A percentile compares a stretch with the other conserved stretches of the same genome.
phyloP scores from a whole-genome alignment of 2,113 vertebrate genomes.

The Sarotherodon lohbergeri region DNA sequence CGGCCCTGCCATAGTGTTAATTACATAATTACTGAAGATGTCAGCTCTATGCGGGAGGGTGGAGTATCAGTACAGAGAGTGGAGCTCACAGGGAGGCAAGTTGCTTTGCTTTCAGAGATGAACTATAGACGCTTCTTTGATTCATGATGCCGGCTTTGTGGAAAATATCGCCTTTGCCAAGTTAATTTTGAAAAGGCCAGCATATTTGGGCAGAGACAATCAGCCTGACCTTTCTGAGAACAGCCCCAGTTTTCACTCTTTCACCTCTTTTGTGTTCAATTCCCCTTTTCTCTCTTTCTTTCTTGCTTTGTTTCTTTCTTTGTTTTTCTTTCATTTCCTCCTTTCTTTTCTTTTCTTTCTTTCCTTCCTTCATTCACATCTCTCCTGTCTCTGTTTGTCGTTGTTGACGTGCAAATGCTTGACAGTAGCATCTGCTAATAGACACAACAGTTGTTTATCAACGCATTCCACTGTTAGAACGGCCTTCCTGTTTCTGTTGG shows the following conservation, averaged over 20 bases:
- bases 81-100: slow-evolving; percentile 26
- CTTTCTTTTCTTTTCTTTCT: neutral
- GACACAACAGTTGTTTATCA: slow-evolving; percentile 41
- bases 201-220: slow-evolving; percentile 78
- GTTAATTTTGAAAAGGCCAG: slow-evolving; percentile 81
- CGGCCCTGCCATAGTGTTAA: slow-evolving; percentile 74
- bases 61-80: slow-evolving; percentile 28
- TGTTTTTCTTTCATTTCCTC: neutral
- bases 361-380: neutral
- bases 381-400: neutral
- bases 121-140: slow-evolving; percentile 73
- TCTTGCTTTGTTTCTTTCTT: neutral
- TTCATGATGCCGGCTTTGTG: slow-evolving; percentile 74
- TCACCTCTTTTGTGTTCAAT: slow-evolving; percentile 36
- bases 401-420: neutral
- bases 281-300: neutral
- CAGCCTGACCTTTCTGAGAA: slow-evolving; percentile 77
- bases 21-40: slow-evolving; percentile 77
- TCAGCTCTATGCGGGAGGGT: slow-evolving; percentile 46
- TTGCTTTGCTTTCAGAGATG: slow-evolving; percentile 59
- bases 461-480: slow-evolving; percentile 34
- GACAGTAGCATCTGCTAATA: slow-evolving; percentile 38
- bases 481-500: slow-evolving; percentile 33
- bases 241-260: slow-evolving; percentile 58
- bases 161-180: slow-evolving; percentile 76